These are phyloP conservation scores for Sorex fumeus DNA, from an alignment of 2,113 vertebrate species.

Conservation along the genomic window DNA sequence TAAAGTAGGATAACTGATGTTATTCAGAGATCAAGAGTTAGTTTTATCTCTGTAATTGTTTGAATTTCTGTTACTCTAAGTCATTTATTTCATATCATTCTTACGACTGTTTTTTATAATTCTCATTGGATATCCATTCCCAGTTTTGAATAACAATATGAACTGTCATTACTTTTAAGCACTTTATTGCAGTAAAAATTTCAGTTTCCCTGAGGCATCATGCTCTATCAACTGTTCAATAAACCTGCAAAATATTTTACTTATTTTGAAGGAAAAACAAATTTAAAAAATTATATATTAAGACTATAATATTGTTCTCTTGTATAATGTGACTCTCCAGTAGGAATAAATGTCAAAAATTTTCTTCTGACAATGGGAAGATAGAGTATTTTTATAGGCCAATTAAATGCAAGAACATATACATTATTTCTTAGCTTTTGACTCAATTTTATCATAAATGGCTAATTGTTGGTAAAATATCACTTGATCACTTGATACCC, in stretches of 20 bases:
- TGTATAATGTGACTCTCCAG: slow-evolving; percentile 58
- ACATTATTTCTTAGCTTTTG: slow-evolving; percentile 17
- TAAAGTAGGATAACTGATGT: slow-evolving; percentile 1
- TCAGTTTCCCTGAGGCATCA: slow-evolving; percentile 68
- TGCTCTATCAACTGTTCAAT: slow-evolving; percentile 69
- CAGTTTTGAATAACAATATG: slow-evolving; percentile 23
- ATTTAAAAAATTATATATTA: slow-evolving; percentile 73
- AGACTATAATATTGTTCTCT: slow-evolving; percentile 72
- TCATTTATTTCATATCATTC: neutral
- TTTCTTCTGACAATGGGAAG: slow-evolving; percentile 53
- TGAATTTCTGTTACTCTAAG: slow-evolving; percentile 30
- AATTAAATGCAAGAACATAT: slow-evolving; percentile 2
- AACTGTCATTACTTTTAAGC: slow-evolving; percentile 77
- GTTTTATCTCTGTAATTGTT: neutral
- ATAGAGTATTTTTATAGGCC: slow-evolving; percentile 38
- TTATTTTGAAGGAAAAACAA: slow-evolving; percentile 76
- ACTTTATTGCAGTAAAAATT: slow-evolving; percentile 64
- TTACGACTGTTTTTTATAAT: slow-evolving; percentile 64
- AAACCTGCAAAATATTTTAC: slow-evolving; percentile 77
- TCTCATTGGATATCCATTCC: slow-evolving; percentile 51
- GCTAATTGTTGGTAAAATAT: slow-evolving; percentile 29
- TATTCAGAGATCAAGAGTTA: slow-evolving; percentile 54
- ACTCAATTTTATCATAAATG: slow-evolving; percentile 25
- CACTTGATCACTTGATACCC: no score
- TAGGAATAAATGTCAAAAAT: slow-evolving; percentile 69